phyloP scores from a whole-genome alignment of 1,140 invertebrate species.

The Cyclargus thomasi region DNA sequence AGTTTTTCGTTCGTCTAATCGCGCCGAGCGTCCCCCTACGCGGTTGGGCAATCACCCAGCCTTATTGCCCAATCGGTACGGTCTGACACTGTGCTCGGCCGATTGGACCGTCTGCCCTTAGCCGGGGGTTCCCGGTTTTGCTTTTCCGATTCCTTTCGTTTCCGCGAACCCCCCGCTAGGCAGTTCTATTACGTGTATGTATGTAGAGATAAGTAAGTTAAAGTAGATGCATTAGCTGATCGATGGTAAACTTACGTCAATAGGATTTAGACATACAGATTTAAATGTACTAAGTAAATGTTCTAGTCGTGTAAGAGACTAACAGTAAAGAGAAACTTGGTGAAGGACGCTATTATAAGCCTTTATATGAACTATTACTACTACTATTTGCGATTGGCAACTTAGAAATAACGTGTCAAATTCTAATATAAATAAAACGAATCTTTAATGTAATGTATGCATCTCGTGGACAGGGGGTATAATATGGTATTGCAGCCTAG shows the following conservation, averaged over 20 bases:
- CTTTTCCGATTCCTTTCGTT: conserved; percentile 39
- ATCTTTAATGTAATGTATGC: conserved; percentile 62
- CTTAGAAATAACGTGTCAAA: conserved; percentile 65
- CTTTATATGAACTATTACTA: conserved; percentile 58
- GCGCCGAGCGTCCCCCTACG: conserved; percentile 66
- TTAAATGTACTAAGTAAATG: conserved; percentile 64
- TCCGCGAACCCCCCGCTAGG: conserved; percentile 38
- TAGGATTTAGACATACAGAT: conserved; percentile 64
- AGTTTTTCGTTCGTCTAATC: conserved; percentile 51
- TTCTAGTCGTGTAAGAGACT: conserved; percentile 67
- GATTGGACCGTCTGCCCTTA: conserved; percentile 55
- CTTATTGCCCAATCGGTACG: conserved; percentile 74
- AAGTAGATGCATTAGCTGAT: conserved; percentile 63
- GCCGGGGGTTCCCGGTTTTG: conserved; percentile 45
- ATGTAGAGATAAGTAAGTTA: conserved; percentile 71
- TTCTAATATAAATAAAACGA: conserved; percentile 59
- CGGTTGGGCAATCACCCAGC: conserved; percentile 74
- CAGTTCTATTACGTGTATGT: conserved; percentile 70
- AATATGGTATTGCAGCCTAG: conserved; percentile 63
- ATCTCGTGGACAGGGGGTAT: conserved; percentile 61
- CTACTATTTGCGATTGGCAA: conserved; percentile 69
- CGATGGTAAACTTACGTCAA: conserved; percentile 74
- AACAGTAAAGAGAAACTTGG: conserved; percentile 66
- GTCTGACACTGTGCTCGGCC: conserved; percentile 54
- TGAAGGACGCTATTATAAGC: conserved; percentile 71